Conservation (phyloP, 2,888 invertebrate species). For the Megastigmus dorsalis region DNA sequence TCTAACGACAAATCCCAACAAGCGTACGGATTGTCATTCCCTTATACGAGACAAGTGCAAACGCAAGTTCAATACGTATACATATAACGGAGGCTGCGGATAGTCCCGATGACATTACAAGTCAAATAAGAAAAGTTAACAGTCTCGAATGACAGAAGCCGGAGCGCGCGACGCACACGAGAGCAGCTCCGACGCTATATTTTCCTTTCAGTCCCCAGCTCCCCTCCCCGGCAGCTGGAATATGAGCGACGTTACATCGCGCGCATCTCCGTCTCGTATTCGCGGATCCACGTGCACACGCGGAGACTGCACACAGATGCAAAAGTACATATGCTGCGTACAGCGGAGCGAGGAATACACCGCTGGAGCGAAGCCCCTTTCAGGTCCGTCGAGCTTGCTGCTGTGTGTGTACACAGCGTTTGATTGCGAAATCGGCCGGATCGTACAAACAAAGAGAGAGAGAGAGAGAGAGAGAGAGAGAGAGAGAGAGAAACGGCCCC, state of each 20-base stretch:
- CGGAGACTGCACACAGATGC: neutral
- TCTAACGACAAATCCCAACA: too few species aligned
- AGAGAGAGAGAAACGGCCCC: conserved; percentile 6
- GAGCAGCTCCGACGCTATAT: too few species aligned
- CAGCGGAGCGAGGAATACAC: too few species aligned
- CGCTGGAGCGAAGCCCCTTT: conserved; percentile 1
- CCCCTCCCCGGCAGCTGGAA: neutral
- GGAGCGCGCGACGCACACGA: neutral
- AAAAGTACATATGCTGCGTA: neutral
- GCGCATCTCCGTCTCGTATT: conserved; percentile 35
- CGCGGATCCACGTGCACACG: neutral
- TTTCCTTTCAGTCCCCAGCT: neutral
- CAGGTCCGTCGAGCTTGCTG: conserved; percentile 8
- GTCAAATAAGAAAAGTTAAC: conserved; percentile 17
- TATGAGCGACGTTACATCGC: conserved; percentile 32
- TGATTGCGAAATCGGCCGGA: conserved; percentile 49
- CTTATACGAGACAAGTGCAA: too few species aligned
- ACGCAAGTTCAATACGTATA: too few species aligned
- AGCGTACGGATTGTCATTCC: too few species aligned
- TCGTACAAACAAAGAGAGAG: conserved; percentile 29
- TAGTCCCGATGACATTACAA: neutral
- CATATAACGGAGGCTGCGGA: too few species aligned
- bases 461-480: neutral
- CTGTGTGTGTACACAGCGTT: conserved; percentile 12
- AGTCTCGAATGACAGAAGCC: conserved; percentile 13